Evolutionary conservation across 2,797 vertebrate genomes (phyloP), one percentile per base, ranked within the genome.

Genomic region (Sphenopsis melanotis): DNA sequence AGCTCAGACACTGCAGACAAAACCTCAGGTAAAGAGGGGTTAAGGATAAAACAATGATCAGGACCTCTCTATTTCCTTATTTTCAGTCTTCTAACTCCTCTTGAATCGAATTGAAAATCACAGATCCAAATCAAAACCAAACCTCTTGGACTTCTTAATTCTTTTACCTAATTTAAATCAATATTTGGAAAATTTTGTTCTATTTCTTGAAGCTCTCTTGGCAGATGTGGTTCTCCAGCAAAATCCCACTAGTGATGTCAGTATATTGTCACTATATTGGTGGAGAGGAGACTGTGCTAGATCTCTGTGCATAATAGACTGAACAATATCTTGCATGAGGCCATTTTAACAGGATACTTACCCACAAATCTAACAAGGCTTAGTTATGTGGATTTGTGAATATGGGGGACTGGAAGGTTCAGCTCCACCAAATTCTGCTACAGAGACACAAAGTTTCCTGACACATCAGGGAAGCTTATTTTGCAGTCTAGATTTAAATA

Each of bases 21-120:
- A 95, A 93, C 96, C 88, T 92, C 98, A 99, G 99, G 99, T 99
- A 99, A 98, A 97, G 79, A 94, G 90, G 89, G 77, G 29, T 77
- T 90, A 82, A 94, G 90, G 92, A 94, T 68, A 78, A 95, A 82
- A 57, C 39, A 88, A 94, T 87, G 66, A 78, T 39, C 41, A 91
- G 22, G n/a, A 56, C 29, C 61, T 83, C 91, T 93, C n/a, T 95
- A 9, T 91, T 80, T 93, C 89, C 93, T 57, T 83, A 23, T 89
- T 94, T 93, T 85, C 88, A 5, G 5, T 68, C 57, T 93, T 94
- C 10, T 32, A 81, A 13, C 55, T 96, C 90, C 46, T 41, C 39
- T 94, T 75, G 18, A 90, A 87, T 88, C 86, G 83, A 96, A 78
- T 47, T 77, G 63, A 34, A 70, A 15, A 15, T 90, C 36, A 71